Evolutionary conservation across 2,797 vertebrate species (phyloP).

Genomic region (Sebastes matsubarae): DNA sequence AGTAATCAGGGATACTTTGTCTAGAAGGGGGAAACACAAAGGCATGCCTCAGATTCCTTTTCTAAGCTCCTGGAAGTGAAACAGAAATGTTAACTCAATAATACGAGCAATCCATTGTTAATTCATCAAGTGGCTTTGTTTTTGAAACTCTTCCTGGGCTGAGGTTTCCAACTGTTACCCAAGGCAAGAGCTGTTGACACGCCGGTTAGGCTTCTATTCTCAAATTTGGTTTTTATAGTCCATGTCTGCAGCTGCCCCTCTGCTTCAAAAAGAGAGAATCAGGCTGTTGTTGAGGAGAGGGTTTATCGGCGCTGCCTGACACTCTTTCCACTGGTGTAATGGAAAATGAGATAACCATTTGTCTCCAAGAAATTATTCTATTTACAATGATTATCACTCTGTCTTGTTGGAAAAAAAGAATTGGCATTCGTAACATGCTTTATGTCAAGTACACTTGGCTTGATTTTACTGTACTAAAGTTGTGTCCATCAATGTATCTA

Average conservation of each 20-base stretch:
- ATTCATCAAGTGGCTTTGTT: constrained; percentile 69
- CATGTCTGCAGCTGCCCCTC: constrained; percentile 81
- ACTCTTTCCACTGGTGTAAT: constrained; percentile 64
- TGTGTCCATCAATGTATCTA: background rate
- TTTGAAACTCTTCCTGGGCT: constrained; percentile 54
- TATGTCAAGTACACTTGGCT: background rate
- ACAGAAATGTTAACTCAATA: constrained; percentile 73
- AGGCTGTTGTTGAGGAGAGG: constrained; percentile 67
- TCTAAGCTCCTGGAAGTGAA: constrained; percentile 74
- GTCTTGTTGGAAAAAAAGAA: constrained; percentile 15
- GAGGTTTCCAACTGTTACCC: constrained; percentile 75
- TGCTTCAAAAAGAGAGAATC: constrained; percentile 76
- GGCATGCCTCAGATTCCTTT: constrained; percentile 71
- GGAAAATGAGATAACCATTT: constrained; percentile 61
- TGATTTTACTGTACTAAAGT: background rate
- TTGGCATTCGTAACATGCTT: background rate
- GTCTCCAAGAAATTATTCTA: constrained; percentile 39
- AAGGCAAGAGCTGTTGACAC: constrained; percentile 73
- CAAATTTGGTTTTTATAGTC: constrained; percentile 80
- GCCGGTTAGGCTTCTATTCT: constrained; percentile 74
- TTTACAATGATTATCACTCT: constrained; percentile 15
- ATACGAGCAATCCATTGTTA: constrained; percentile 67
- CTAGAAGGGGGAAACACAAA: constrained; percentile 73
- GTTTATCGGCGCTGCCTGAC: constrained; percentile 61
- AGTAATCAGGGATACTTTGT: constrained; percentile 81